Conservation (phyloP, 64 coral and sea anemone species). For the Trachythela sp. region DNA sequence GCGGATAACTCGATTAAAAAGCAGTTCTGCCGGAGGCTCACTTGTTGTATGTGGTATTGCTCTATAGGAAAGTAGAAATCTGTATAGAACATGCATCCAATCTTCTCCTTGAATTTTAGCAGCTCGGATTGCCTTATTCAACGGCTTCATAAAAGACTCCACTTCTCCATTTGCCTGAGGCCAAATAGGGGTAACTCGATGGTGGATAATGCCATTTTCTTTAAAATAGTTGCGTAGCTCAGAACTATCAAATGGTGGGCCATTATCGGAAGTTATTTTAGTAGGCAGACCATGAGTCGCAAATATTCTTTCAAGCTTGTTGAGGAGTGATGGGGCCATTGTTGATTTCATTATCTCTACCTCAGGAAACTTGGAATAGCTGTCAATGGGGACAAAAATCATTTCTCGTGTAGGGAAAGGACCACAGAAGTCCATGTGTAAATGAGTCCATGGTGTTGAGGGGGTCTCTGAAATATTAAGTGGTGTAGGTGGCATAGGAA, state of each 20-base stretch:
- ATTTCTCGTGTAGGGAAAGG: slow-evolving; percentile 6
- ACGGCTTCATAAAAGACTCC: not conserved
- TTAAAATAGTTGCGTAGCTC: slow-evolving; percentile 26
- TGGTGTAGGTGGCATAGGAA: not conserved
- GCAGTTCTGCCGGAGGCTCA: slow-evolving; percentile 13
- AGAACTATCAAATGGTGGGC: slow-evolving; percentile 34
- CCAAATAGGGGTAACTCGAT: not conserved
- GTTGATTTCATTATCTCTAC: slow-evolving; percentile 40
- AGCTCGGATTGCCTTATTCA: not conserved
- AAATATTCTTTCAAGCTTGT: slow-evolving; percentile 28
- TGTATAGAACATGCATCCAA: not conserved
- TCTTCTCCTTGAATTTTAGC: slow-evolving; percentile 31
- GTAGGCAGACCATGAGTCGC: slow-evolving; percentile 32
- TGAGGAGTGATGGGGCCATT: slow-evolving; percentile 22
- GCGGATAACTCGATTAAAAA: slow-evolving; percentile 3
- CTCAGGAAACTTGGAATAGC: slow-evolving; percentile 23
- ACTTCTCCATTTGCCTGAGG: slow-evolving; percentile 14
- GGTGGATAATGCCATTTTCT: not conserved
- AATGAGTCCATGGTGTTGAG: not conserved
- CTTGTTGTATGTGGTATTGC: slow-evolving; percentile 38
- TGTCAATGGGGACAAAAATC: not conserved
- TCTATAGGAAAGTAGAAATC: slow-evolving; percentile 35
- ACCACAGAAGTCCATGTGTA: slow-evolving; percentile 27
- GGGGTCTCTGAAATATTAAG: not conserved
- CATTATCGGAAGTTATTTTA: slow-evolving; percentile 34